These are phyloP conservation scores for Phthorimaea operculella DNA, from an alignment of 1,140 invertebrate genomes.

Conservation along the genomic window DNA sequence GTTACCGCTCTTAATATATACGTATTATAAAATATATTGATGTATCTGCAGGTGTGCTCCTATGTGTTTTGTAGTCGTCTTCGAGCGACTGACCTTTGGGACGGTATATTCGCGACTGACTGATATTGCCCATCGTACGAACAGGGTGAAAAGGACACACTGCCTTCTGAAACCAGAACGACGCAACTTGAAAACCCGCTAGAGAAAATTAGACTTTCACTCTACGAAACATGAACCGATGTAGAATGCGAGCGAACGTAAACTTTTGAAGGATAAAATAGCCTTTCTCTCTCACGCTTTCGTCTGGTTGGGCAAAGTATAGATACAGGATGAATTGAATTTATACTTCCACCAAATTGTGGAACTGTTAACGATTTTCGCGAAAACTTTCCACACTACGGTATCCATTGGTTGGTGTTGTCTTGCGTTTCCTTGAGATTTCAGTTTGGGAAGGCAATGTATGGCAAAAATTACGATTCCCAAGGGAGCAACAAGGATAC, in stretches of 20 bases:
- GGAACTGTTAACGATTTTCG: constrained; percentile 1
- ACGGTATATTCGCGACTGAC: constrained; percentile 60
- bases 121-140: constrained; percentile 37
- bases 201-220: constrained; percentile 21
- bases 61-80: constrained; percentile 4
- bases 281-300: constrained; percentile 43
- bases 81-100: constrained; percentile 44
- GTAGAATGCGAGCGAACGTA: constrained; percentile 14
- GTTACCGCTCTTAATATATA: neutral
- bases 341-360: constrained; percentile 34
- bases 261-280: constrained; percentile 50
- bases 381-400: neutral
- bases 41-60: neutral
- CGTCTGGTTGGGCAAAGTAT: constrained; percentile 50
- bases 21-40: constrained; percentile 3
- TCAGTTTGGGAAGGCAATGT: no score
- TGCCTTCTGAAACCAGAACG: constrained; percentile 17
- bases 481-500: no score
- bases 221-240: neutral
- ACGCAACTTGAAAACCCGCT: constrained; percentile 14
- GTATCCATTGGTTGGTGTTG: neutral
- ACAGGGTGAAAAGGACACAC: constrained; percentile 60
- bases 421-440: neutral
- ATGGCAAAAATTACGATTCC: no score
- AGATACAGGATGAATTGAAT: constrained; percentile 62